phyloP scores from a whole-genome alignment of 2,888 invertebrate species.

The Sphaerophoria rueppellii region DNA sequence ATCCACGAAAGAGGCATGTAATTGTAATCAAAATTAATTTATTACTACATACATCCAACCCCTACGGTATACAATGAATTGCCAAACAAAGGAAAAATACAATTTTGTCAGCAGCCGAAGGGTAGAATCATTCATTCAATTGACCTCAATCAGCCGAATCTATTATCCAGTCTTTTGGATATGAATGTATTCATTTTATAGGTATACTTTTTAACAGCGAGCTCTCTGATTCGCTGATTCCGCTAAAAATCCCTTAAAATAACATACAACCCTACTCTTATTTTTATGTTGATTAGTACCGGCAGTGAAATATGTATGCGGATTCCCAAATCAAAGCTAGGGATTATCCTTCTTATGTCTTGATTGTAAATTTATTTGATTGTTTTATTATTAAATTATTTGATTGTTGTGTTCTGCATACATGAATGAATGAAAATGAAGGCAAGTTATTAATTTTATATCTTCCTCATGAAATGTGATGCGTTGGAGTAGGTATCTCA shows the following conservation, averaged over 20 bases:
- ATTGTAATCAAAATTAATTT: constrained; percentile 65
- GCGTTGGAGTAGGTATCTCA: no score
- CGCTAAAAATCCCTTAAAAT: constrained; percentile 43
- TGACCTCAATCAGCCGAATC: constrained; percentile 58
- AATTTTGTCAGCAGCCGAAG: constrained; percentile 53
- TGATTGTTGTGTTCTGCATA: background rate
- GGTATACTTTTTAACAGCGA: background rate
- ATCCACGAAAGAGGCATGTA: constrained; percentile 45
- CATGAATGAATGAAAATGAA: no score
- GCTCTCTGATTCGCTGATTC: background rate
- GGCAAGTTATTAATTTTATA: no score
- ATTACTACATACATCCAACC: constrained; percentile 50
- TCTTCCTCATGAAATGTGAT: no score
- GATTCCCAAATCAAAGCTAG: constrained; percentile 41
- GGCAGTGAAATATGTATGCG: constrained; percentile 35
- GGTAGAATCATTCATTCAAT: constrained; percentile 61
- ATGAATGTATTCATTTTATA: background rate
- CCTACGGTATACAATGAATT: constrained; percentile 34
- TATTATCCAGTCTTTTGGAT: constrained; percentile 25
- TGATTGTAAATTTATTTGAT: constrained; percentile 47
- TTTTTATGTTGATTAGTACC: constrained; percentile 15
- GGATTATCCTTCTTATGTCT: constrained; percentile 54
- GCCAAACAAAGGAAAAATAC: constrained; percentile 47
- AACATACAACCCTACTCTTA: constrained; percentile 48
- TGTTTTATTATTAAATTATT: background rate